Conservation (phyloP, 2,888 invertebrate species). For the Acleris cristana region DNA sequence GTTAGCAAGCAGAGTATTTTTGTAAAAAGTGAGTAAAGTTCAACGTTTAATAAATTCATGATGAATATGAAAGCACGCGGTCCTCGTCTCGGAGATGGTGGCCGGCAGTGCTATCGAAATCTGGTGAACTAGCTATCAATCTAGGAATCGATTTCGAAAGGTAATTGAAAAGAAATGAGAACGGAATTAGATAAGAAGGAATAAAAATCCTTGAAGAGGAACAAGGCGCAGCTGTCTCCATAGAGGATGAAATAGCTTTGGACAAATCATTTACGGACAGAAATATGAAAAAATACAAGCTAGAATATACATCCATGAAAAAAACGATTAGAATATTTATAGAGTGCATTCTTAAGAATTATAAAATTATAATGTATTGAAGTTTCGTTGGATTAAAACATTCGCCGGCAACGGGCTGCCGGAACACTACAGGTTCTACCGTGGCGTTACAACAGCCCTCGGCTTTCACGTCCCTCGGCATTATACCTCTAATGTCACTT, state of each 20-base stretch:
- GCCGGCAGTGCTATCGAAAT: neutral
- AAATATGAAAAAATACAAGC: neutral
- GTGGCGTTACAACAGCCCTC: conserved; percentile 72
- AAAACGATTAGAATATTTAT: no score
- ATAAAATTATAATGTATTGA: neutral
- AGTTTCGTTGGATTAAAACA: neutral
- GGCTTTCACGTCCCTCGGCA: conserved; percentile 74
- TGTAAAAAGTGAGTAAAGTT: conserved; percentile 21
- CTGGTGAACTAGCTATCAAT: conserved; percentile 23
- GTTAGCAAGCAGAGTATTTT: conserved; percentile 24
- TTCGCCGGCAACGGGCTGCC: conserved; percentile 38
- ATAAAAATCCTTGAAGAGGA: conserved; percentile 53
- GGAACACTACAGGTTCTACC: conserved; percentile 60
- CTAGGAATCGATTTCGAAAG: conserved; percentile 36
- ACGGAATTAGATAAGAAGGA: conserved; percentile 64
- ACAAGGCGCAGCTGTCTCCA: conserved; percentile 62
- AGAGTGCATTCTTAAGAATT: no score
- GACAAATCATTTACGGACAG: conserved; percentile 39
- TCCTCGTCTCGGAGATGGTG: conserved; percentile 2
- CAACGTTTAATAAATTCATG: conserved; percentile 22
- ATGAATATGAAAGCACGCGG: conserved; percentile 10
- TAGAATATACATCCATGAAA: no score
- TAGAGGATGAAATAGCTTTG: conserved; percentile 50
- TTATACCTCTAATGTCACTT: conserved; percentile 82
- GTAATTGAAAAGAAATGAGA: conserved; percentile 64